Evolutionary conservation across 2,113 vertebrate genomes (phyloP), one percentile per base, ranked within the genome.

Genomic region (Tragelaphus scriptus): DNA sequence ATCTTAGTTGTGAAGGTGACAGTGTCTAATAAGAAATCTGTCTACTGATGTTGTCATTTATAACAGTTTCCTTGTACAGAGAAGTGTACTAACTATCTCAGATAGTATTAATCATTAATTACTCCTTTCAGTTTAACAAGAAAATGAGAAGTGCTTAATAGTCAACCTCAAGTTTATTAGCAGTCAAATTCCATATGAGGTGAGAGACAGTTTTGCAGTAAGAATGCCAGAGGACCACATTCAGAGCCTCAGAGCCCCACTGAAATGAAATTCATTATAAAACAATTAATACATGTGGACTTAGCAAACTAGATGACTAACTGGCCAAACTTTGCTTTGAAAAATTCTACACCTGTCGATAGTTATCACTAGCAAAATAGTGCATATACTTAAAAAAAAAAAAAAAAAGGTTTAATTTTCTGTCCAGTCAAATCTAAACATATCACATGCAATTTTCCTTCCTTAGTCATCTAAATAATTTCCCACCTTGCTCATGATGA

Each of bases 401-500:
- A 40, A 44, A 44, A 44, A 49, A 80, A 89, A 89, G 56, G 98
- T 99, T 99, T 99, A 98, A 98, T 99, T 99, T 98, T 99, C 98
- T 98, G 98, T 99, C 98, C 97, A 96, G 98, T 98, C 98, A 98
- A 98, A 99, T 99, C 98, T 99, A 93, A 97, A 97, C 98, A 98
- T 99, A 99, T 99, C 98, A 98, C 98, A 98, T 98, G 99, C 99
- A 98, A 99, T 99, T 99, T 99, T 99, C 99, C 98, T 99, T 99
- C 97, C 99, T 99, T 98, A 98, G 99, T 99, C 99, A 99, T 99
- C 99, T 99, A 99, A 99, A 99, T 99, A 99, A 99, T 99, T 99
- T 99, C 99, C 99, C 99, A 99, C 99, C 99, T 99, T 99, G 99
- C 99, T 99, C 99, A 99, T 99, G 99, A 99, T 99, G 99, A 99